Conservation (phyloP, 2,797 vertebrate genomes). For the Siniperca obscura region DNA sequence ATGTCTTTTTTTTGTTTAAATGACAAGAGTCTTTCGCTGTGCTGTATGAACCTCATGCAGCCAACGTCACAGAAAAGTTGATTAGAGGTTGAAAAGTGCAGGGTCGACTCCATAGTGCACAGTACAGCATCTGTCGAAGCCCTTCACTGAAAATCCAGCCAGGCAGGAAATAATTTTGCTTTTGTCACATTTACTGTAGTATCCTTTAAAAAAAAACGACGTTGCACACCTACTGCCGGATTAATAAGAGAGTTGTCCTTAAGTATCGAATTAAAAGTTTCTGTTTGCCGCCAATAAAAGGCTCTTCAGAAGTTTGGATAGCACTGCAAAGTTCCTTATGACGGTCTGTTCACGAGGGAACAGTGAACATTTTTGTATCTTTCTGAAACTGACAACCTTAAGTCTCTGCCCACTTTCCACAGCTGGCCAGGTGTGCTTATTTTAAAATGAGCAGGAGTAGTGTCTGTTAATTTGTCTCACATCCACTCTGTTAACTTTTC, state of each 20-base stretch:
- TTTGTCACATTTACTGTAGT: conserved; percentile 24
- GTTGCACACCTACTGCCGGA: conserved; percentile 21
- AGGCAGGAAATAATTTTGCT: conserved; percentile 21
- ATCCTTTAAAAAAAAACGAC: conserved; percentile 9
- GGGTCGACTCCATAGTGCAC: background rate
- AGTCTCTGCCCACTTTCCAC: background rate
- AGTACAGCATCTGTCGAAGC: background rate
- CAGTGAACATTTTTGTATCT: background rate
- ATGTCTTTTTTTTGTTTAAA: background rate
- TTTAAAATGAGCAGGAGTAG: background rate
- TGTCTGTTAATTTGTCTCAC: background rate
- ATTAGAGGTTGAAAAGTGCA: conserved; percentile 22
- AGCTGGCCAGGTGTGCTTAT: background rate
- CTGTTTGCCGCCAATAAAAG: background rate
- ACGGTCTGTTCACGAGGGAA: background rate
- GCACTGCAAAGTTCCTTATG: background rate
- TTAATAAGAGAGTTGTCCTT: conserved; percentile 21
- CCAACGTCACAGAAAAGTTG: conserved; percentile 19
- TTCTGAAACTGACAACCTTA: background rate
- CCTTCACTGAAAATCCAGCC: conserved; percentile 7
- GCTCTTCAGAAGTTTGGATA: background rate
- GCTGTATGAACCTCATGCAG: background rate
- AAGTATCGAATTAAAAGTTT: background rate
- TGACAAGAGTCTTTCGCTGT: conserved; percentile 9
- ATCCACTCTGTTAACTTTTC: background rate